Percentiles rank a stretch among this genome's conserved stretches.
Evolutionary conservation across 2,797 vertebrate genomes (phyloP).

Genomic region (Tokudaia tokunoshimensis): DNA sequence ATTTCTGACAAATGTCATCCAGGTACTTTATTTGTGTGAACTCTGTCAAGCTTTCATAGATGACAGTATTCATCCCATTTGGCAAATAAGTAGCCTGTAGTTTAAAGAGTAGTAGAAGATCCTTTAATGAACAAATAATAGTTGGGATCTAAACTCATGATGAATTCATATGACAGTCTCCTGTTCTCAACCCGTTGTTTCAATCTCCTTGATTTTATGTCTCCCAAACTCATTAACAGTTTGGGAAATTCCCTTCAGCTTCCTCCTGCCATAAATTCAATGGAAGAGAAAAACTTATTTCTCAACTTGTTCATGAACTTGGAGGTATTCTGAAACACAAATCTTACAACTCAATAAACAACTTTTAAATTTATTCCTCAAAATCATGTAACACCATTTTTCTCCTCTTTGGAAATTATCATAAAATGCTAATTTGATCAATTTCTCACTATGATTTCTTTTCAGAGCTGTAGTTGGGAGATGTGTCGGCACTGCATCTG

Average conservation of each 20-base stretch:
- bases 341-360: slow-evolving; percentile 72
- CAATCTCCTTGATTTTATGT: not conserved
- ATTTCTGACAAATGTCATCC: not conserved
- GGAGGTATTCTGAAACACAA: slow-evolving; percentile 64
- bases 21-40: not conserved
- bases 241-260: slow-evolving; percentile 48
- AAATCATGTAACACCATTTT: slow-evolving; percentile 57
- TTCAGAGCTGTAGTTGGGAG: slow-evolving; percentile 59
- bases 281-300: slow-evolving; percentile 30
- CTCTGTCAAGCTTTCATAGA: not conserved
- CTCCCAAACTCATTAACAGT: not conserved
- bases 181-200: not conserved
- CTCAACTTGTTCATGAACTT: slow-evolving; percentile 39
- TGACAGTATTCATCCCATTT: not conserved
- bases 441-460: slow-evolving; percentile 62
- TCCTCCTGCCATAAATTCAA: not conserved
- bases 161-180: not conserved
- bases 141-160: not conserved
- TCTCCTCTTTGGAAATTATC: slow-evolving; percentile 65
- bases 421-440: slow-evolving; percentile 79
- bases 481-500: not conserved
- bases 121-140: not conserved
- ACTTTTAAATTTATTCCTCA: slow-evolving; percentile 59
- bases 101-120: not conserved
- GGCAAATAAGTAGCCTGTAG: not conserved